Evolutionary conservation across 2,797 vertebrate species (phyloP), one percentile per base, ranked within the genome.

Genomic region (Valencia hispanica): DNA sequence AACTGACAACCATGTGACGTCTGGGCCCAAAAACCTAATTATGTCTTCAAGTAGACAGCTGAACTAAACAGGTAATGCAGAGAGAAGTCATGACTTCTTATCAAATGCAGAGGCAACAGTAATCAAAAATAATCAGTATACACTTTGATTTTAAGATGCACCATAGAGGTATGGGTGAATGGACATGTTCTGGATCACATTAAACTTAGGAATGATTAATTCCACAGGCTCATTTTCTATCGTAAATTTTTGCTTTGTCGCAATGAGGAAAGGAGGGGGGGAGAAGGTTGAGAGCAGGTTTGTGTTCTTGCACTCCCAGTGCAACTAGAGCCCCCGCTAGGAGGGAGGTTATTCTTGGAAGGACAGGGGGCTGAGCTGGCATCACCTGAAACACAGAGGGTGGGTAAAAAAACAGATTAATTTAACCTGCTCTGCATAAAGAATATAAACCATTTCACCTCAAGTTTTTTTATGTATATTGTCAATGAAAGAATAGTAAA

Each of bases 291-390:
- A 97, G 91, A 3, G 91, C 94, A 0, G 96, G 96, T 5, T 96
- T 92, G 59, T 96, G 89, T 32, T 97, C 96, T 73, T 95, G 94
- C 25, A 97, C 68, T 1, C 96, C 96, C 34, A 97, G 90, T 1
- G 96, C 94, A 43, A 96, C 94, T 84, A 97, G 86, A 22, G 95
- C 95, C 2, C 96, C 95, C 0, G 96, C 91, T 5, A 97, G 87
- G 73, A 98, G 79, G 18, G 96, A 94, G 0, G 95, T 95, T 51
- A 96, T 92, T 79, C 94, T 88, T 10, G 94, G 78, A n/a, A 96
- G 57, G 68, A 92, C 70, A 0, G 96, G 96, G 0, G 96, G 96
- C 69, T 91, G 94, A 18, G 95, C 95, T 2, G 96, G 96, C 96
- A 98, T 97, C 86, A 97, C 89, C 97, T 98, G 87, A 10, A 81